These are phyloP conservation scores for Gymnoscopelus braueri DNA, from an alignment of 2,797 vertebrate genomes.

Conservation along the genomic window DNA sequence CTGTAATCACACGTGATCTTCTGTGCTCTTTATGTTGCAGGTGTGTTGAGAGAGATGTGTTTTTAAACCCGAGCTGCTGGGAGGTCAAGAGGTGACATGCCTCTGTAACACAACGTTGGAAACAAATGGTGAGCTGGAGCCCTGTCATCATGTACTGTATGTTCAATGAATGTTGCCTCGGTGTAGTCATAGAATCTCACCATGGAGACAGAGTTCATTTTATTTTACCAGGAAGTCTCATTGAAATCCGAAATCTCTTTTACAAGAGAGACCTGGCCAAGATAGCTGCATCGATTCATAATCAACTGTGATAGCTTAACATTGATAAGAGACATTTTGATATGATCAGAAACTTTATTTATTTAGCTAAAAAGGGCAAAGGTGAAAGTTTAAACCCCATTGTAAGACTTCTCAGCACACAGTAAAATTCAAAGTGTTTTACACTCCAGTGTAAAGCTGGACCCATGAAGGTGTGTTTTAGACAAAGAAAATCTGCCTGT, in stretches of 20 bases:
- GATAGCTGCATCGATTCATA: too few species aligned
- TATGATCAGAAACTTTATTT: too few species aligned
- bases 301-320: too few species aligned
- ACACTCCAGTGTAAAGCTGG: too few species aligned
- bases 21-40: conserved; percentile 62
- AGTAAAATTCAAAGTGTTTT: too few species aligned
- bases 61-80: conserved; percentile 54
- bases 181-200: not conserved
- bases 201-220: not conserved
- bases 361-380: not conserved
- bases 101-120: conserved; percentile 72
- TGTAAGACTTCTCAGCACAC: not conserved
- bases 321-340: too few species aligned
- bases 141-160: too few species aligned
- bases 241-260: too few species aligned
- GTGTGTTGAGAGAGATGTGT: conserved; percentile 48
- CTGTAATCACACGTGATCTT: conserved; percentile 9
- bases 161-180: not conserved
- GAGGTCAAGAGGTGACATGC: conserved; percentile 73
- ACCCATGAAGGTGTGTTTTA: too few species aligned
- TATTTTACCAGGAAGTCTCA: not conserved
- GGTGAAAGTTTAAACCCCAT: not conserved
- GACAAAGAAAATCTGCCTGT: too few species aligned
- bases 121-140: conserved; percentile 78
- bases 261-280: too few species aligned